phyloP scores from a whole-genome alignment of 1,140 invertebrate genomes.

The Steinernema feltiae region DNA sequence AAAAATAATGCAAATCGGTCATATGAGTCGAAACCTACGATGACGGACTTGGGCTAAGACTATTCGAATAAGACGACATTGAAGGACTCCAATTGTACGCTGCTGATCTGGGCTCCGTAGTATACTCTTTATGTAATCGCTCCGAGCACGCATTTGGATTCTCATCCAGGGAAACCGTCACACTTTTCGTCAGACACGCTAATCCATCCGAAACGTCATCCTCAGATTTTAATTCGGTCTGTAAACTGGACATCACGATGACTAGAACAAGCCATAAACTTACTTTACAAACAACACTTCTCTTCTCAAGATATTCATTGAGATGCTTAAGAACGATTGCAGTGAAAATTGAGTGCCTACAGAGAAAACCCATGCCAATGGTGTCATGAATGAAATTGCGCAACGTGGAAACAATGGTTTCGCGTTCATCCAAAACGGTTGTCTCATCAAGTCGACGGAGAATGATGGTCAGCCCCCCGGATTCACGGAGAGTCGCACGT shows the following conservation, averaged over 20 bases:
- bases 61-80: not conserved
- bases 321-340: not conserved
- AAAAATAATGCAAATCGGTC: not conserved
- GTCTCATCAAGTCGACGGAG: not conserved
- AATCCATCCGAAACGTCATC: not conserved
- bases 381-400: not conserved
- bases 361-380: not conserved
- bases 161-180: not conserved
- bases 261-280: not conserved
- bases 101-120: not conserved
- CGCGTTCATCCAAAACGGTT: not conserved
- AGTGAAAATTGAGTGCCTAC: not conserved
- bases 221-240: not conserved
- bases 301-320: not conserved
- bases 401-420: not conserved
- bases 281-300: not conserved
- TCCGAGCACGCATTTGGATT: not conserved
- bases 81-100: not conserved
- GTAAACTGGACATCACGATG: not conserved
- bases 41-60: not conserved
- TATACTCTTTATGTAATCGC: not conserved
- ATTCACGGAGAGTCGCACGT: not conserved
- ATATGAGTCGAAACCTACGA: not conserved
- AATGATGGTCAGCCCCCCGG: not conserved
- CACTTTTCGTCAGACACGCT: not conserved